Conservation (phyloP, 2,888 invertebrate genomes). For the Onchidella celtica region DNA sequence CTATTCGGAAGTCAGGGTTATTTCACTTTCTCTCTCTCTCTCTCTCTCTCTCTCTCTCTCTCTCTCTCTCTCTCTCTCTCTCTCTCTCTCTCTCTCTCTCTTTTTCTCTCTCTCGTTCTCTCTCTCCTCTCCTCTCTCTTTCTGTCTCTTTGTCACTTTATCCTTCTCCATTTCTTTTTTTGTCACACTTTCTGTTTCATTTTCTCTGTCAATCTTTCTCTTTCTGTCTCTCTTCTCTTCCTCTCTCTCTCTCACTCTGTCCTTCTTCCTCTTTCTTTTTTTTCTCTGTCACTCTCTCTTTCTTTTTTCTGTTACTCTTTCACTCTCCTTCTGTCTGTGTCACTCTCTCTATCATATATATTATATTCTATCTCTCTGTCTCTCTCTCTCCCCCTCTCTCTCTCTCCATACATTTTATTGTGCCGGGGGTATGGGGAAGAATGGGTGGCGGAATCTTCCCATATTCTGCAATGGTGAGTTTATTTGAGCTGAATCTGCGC, state of each 20-base stretch:
- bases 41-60: too few species aligned
- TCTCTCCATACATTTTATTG: too few species aligned
- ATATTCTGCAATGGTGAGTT: too few species aligned
- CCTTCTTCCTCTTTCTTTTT: neutral
- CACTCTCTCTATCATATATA: neutral
- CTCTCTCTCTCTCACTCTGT: neutral
- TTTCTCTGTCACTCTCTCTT: neutral
- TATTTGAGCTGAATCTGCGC: too few species aligned
- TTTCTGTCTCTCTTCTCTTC: neutral
- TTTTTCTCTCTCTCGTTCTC: neutral
- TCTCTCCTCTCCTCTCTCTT: neutral
- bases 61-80: constrained; percentile 30
- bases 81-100: constrained; percentile 18
- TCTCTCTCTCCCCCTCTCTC: too few species aligned
- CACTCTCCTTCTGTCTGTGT: too few species aligned
- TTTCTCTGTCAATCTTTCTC: neutral
- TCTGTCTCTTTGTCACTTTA: neutral
- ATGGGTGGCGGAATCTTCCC: too few species aligned
- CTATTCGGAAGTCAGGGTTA: too few species aligned
- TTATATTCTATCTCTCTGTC: neutral
- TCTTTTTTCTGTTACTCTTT: too few species aligned
- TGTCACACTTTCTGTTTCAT: too few species aligned
- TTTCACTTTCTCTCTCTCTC: too few species aligned
- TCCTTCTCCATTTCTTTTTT: neutral
- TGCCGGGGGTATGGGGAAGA: too few species aligned